Conservation (phyloP, 2,888 invertebrate species). For the Pristionchus arcanus region DNA sequence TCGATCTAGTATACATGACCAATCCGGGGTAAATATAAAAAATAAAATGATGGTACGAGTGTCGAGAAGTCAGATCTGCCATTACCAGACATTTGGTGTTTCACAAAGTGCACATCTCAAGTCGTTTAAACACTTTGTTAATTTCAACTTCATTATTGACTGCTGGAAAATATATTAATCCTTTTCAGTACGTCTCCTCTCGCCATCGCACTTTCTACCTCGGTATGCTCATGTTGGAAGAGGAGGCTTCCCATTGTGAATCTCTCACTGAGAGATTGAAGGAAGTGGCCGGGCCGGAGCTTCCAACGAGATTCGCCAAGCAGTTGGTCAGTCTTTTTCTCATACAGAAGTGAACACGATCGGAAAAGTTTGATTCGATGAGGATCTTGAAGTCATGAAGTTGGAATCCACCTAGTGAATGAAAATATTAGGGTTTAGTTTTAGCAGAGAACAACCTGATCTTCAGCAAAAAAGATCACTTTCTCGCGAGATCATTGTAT, state of each 20-base stretch:
- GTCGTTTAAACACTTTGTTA: not conserved
- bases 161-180: not conserved
- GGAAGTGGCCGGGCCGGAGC: slow-evolving; percentile 13
- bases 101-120: not conserved
- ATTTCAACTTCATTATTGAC: no score
- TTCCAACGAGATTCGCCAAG: slow-evolving; percentile 8
- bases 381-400: no score
- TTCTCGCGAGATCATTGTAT: not conserved
- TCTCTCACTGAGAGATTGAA: slow-evolving; percentile 1
- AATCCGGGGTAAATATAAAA: no score
- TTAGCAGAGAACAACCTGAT: no score
- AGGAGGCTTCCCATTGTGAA: slow-evolving; percentile 23
- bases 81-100: not conserved
- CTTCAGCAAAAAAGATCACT: no score
- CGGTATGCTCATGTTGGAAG: slow-evolving; percentile 50
- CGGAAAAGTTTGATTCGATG: no score
- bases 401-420: no score
- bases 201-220: slow-evolving; percentile 41
- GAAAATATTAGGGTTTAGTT: no score
- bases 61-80: not conserved
- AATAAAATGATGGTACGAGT: not conserved
- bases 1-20: no score
- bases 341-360: not conserved
- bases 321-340: slow-evolving; percentile 25
- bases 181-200: slow-evolving; percentile 44